Base-by-base conservation (phyloP, 2,888 invertebrate genomes). In the Acrocyrtus sp. region DNA sequence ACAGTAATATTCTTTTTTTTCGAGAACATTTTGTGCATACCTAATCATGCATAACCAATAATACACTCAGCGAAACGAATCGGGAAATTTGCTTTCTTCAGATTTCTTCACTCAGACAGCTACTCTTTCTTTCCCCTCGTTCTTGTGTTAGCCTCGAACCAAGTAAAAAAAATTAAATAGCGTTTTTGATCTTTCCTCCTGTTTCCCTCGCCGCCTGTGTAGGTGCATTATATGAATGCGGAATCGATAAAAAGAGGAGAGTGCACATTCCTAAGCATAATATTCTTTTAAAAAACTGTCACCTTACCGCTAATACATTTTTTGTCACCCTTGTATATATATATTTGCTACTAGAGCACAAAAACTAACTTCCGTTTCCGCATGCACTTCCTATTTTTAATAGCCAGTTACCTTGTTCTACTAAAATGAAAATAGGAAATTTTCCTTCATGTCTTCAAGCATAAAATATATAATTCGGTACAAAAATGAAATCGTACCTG, bases 1-100 rank as follows among this genome's bases (percentile, higher is more conserved):
- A 60, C 45, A 45, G 8, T 53, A 65, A 58, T 63, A 72, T 53
- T 72, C 58, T 72, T 58, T 45, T n/a, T n/a, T 21, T 53, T 5
- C 10, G 57, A 51, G 51, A 63, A 45, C 65, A 57, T 63, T 72
- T 26, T 6, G 27, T 53, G 63, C 63, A 63, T 72, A 65, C 43
- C 65, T 58, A 72, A 65, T 69, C 69, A 69, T 61, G 69, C 69
- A 56, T 61, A 61, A 61, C 61, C 69, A 43, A 53, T 61, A 61
- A 61, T 48, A 50, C 48, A 21, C n/a, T 39, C 47, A 8, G 8
- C 19, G 12, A 8, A 54, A 29, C n/a, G 45, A 56, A 57, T 66
- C 57, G 57, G 48, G 66, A 50, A 68, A 67, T 60, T 60, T 68
- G 60, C 60, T 54, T 68, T 68, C 68, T 68, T 29, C 51, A 66